Evolutionary conservation across 2,113 vertebrate species (phyloP).

Genomic region (Chaenocephalus aceratus): DNA sequence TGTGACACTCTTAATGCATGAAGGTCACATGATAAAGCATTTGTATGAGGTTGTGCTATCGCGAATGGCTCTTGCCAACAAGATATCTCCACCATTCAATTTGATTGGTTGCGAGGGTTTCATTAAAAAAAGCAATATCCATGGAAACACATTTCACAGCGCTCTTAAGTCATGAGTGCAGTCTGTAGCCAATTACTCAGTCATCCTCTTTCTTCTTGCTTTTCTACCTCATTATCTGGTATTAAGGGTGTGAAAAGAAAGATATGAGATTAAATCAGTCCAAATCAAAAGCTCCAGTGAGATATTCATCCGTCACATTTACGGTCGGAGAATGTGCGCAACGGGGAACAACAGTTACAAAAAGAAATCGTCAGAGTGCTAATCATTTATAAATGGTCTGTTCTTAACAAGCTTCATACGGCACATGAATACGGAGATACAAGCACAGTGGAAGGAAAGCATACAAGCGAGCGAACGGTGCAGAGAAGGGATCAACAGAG

Average conservation of each 20-base stretch:
- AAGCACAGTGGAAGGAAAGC: constrained; percentile 10
- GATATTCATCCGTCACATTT: background rate
- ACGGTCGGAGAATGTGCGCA: background rate
- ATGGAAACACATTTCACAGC: constrained; percentile 1
- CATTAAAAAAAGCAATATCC: constrained; percentile 16
- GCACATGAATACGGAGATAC: background rate
- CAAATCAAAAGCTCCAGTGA: constrained; percentile 1
- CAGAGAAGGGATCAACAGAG: background rate
- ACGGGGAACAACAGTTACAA: background rate
- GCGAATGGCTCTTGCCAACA: background rate
- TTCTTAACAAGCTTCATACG: no score
- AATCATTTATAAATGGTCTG: constrained; percentile 1
- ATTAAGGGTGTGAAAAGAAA: constrained; percentile 19
- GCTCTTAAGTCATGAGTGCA: constrained; percentile 4
- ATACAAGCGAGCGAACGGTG: background rate
- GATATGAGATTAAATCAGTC: constrained; percentile 11
- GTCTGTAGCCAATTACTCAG: constrained; percentile 15
- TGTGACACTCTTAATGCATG: background rate
- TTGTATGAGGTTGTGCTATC: background rate
- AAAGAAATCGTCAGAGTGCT: background rate
- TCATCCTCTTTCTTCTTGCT: background rate
- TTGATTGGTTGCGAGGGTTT: background rate
- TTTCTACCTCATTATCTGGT: constrained; percentile 17
- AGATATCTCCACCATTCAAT: constrained; percentile 6
- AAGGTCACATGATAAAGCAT: constrained; percentile 12